Percentiles rank a stretch among this genome's conserved stretches.
These are phyloP conservation scores for Hippocampus guttulatus DNA, from an alignment of 2,113 vertebrate species.

Conservation along the genomic window DNA sequence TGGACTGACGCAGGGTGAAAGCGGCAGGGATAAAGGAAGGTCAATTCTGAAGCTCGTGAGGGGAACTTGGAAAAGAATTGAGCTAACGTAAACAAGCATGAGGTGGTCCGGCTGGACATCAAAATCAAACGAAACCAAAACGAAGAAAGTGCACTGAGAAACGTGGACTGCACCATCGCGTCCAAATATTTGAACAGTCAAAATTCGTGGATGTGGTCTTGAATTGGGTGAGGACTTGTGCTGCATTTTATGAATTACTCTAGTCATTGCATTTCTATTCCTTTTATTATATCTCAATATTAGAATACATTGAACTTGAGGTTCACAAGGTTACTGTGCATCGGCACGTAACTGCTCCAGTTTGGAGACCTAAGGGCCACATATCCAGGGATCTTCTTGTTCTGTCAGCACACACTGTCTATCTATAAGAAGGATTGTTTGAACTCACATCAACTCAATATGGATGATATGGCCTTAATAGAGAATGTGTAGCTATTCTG, in stretches of 20 bases:
- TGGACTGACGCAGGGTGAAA: conserved; percentile 16
- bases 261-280: background rate
- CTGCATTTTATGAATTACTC: background rate
- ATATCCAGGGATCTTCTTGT: no score
- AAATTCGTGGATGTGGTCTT: background rate
- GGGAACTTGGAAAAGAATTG: conserved; percentile 43
- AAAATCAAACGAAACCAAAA: background rate
- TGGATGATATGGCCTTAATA: no score
- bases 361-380: no score
- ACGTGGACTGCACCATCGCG: background rate
- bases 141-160: conserved; percentile 4
- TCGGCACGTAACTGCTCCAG: no score
- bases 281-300: background rate
- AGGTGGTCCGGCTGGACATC: background rate
- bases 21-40: conserved; percentile 21
- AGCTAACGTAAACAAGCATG: conserved; percentile 10
- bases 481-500: no score
- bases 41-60: conserved; percentile 27
- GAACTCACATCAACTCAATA: no score
- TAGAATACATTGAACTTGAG: no score
- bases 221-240: background rate
- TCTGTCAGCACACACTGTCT: no score
- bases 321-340: no score
- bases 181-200: no score
- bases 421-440: no score